A percentile compares a stretch with the other conserved stretches of the same genome.
Conservation (phyloP, 2,113 vertebrate species). For the Oceanodroma tethys region DNA sequence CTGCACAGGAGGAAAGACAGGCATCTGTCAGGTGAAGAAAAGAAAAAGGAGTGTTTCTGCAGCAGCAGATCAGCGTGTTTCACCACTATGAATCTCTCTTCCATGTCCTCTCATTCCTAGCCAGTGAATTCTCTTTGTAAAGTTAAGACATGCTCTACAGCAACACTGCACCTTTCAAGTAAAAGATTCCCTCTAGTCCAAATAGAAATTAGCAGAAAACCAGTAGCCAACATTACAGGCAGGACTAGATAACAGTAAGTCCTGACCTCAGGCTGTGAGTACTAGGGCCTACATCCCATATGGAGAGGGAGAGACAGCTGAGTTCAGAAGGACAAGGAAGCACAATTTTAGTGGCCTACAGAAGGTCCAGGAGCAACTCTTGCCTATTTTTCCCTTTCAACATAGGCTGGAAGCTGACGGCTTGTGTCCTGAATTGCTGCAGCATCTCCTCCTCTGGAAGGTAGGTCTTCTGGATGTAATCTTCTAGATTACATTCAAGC, state of each 20-base stretch:
- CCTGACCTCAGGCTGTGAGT: neutral
- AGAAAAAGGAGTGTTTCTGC: neutral
- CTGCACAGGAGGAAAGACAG: constrained; percentile 67
- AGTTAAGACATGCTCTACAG: neutral
- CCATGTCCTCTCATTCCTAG: neutral
- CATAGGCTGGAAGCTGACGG: neutral
- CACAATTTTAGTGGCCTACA: neutral
- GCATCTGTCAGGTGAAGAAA: neutral
- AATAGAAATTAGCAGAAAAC: neutral
- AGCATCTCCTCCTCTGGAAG: neutral
- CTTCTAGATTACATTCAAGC: neutral
- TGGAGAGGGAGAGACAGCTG: neutral
- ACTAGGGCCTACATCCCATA: neutral
- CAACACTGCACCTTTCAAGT: neutral
- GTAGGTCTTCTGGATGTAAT: neutral
- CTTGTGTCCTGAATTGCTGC: neutral
- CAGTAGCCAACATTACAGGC: neutral
- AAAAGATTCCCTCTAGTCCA: neutral
- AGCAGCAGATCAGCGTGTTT: neutral
- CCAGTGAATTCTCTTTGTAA: neutral
- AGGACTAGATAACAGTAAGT: neutral
- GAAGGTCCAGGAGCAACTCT: neutral
- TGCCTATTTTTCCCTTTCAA: neutral
- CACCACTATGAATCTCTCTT: neutral
- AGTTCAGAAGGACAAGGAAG: neutral